Base-by-base conservation (phyloP, 2,797 vertebrate species). In the Phalloptychus januarius region DNA sequence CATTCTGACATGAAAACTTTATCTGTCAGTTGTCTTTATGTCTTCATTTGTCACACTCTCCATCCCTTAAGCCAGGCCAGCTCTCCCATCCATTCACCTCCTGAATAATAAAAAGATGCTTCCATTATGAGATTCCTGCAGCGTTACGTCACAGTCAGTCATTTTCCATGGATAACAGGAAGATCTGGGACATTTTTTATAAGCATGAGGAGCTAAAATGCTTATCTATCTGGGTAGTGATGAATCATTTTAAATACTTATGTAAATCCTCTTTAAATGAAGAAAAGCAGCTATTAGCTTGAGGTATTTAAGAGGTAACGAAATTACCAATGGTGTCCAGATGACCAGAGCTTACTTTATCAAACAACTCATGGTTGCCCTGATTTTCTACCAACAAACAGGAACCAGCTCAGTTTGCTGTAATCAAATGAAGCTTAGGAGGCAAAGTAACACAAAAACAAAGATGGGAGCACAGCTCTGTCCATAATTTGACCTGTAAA, bases 21-120 rank as follows among this genome's bases (percentile, higher is more conserved):
- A 44, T 63, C 76, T 54, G 46, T 48, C 63, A 52, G 33, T 44
- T 13, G 3, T 58, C 67, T 77, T 61, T 45, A 74, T 74, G 67
- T 69, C 25, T 44, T 83, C 72, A 72, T 70, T 80, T 58, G 50
- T 84, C 38, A 61, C 58, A 56, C 74, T 76, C 44, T 79, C 48
- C 7, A 81, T 80, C 78, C 82, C 86, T 90, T 85, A 91, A 40
- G n/a, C 85, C 87, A 86, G 82, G 77, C 81, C 84, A 89, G 74
- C 77, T 45, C 69, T 81, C 54, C 87, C 80, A 87, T 93, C 92
- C 92, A 90, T 94, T 95, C 90, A 87, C 80, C 88, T 93, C 84
- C 86, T 96, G 92, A 96, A 96, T 96, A 96, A 96, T 96, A 94
- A 89, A 97, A 96, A 89, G 71, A 75, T 83, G 87, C 91, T 92